Evolutionary conservation across 1,140 invertebrate species (phyloP).

Genomic region (Dermatophagoides farinae): DNA sequence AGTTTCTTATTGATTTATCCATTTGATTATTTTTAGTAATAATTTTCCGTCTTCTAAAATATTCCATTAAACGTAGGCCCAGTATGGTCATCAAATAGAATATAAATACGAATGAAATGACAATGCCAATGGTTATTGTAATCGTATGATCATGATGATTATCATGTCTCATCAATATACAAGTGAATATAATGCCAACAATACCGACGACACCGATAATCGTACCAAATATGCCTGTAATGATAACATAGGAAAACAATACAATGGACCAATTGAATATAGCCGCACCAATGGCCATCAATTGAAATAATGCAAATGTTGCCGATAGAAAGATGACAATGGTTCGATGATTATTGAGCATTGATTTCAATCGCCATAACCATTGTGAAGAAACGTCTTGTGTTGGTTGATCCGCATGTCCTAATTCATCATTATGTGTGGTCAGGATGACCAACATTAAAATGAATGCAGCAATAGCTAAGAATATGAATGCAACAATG

Average conservation of each 20-base stretch:
- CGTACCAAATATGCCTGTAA: not conserved
- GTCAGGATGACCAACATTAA: no score
- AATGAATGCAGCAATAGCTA: not conserved
- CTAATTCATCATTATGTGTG: no score
- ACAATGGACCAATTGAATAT: not conserved
- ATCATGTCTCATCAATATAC: not conserved
- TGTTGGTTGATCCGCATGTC: no score
- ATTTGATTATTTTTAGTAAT: no score
- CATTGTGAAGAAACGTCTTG: no score
- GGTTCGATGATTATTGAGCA: not conserved
- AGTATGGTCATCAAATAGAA: conserved; percentile 3
- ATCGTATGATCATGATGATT: not conserved
- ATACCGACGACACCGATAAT: not conserved
- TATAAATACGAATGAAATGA: not conserved
- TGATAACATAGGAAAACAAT: not conserved
- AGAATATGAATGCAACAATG: not conserved
- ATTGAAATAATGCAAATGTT: not conserved
- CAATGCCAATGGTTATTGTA: not conserved
- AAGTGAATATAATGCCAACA: not conserved
- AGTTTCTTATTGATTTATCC: no score
- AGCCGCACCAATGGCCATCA: not conserved
- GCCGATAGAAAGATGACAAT: not conserved
- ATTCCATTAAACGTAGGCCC: not conserved
- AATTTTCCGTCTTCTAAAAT: not conserved
- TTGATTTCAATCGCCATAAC: not conserved